These are phyloP conservation scores for Ormyrus pomaceus DNA, from an alignment of 2,888 invertebrate species.

Conservation along the genomic window DNA sequence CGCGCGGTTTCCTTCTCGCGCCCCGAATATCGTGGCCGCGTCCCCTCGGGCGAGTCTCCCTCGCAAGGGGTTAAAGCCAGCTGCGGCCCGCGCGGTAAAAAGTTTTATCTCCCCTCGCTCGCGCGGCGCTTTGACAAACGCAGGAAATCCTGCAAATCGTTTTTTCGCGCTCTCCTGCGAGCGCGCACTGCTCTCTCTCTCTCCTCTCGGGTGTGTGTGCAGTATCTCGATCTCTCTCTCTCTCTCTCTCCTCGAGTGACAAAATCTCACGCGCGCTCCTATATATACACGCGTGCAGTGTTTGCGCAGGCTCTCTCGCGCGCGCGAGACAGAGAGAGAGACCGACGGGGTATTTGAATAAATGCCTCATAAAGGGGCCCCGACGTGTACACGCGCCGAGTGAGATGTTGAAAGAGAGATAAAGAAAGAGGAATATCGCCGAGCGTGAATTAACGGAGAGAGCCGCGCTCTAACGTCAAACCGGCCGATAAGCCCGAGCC, in stretches of 20 bases:
- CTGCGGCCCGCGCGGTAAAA: no score
- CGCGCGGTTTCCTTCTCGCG: no score
- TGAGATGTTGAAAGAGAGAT: conserved; percentile 51
- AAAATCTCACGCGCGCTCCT: conserved; percentile 27
- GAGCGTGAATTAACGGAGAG: conserved; percentile 47
- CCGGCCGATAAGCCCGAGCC: no score
- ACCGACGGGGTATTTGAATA: conserved; percentile 39
- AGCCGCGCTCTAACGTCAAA: no score
- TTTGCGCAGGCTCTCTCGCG: no score
- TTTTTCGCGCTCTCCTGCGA: conserved; percentile 26
- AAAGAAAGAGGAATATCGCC: conserved; percentile 18
- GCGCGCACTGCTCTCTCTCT: background rate
- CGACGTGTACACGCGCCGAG: background rate
- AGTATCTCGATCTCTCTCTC: conserved; percentile 7
- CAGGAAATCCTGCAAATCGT: conserved; percentile 56
- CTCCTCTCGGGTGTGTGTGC: no score
- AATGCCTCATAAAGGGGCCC: conserved; percentile 36
- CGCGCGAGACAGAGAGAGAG: no score
- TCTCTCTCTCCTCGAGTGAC: conserved; percentile 9
- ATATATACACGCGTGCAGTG: no score
- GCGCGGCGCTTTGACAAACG: conserved; percentile 12
- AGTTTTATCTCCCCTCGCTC: background rate
- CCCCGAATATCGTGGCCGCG: no score
- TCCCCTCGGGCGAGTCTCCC: background rate
- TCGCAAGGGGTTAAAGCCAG: background rate